Evolutionary conservation across 2,797 vertebrate genomes (phyloP).

Genomic region (Hyperoplus lanceolatus): DNA sequence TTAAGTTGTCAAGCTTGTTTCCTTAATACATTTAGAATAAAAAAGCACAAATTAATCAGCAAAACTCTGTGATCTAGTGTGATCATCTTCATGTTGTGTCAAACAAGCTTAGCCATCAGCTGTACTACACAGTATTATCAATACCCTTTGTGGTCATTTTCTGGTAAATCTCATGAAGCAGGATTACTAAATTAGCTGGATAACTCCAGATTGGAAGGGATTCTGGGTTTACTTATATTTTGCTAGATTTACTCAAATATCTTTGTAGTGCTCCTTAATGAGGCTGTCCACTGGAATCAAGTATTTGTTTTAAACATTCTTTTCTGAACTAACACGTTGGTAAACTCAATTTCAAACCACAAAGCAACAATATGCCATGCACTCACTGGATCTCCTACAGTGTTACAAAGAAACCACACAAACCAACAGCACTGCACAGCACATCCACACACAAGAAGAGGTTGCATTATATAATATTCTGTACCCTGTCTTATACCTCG

Average conservation of each 20-base stretch:
- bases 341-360: background rate
- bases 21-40: background rate
- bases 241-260: background rate
- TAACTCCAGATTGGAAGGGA: background rate
- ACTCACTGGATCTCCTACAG: background rate
- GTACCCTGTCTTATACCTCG: conserved; percentile 94
- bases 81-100: no score
- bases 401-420: conserved; percentile 47
- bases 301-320: background rate
- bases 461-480: conserved; percentile 80
- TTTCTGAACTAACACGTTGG: conserved; percentile 15
- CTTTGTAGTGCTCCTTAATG: background rate
- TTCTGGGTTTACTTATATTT: background rate
- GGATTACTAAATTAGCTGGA: background rate
- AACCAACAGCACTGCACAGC: conserved; percentile 57
- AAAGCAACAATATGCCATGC: conserved; percentile 32
- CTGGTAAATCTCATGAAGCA: background rate
- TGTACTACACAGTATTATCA: background rate
- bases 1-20: background rate
- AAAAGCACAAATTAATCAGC: background rate
- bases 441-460: conserved; percentile 68
- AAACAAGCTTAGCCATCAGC: background rate
- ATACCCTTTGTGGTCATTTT: background rate
- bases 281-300: background rate
- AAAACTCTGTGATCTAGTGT: background rate